These are phyloP conservation scores for Poecile montanus DNA, from an alignment of 2,797 vertebrate species.

Conservation along the genomic window DNA sequence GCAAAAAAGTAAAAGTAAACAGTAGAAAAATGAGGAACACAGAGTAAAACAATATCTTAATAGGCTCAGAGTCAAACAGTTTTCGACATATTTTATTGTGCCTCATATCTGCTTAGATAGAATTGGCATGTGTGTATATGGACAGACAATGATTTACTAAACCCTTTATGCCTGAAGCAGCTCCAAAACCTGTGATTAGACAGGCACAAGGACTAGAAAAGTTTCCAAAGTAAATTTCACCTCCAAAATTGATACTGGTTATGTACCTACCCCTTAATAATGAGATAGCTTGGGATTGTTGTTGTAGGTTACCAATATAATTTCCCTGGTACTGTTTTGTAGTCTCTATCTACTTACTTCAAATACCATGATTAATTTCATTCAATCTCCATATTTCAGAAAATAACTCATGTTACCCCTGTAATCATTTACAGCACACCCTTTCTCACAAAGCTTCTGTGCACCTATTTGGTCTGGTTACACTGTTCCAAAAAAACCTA, in stretches of 20 bases:
- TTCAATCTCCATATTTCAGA: neutral
- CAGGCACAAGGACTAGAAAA: neutral
- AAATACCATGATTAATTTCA: neutral
- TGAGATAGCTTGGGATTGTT: neutral
- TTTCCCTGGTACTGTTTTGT: neutral
- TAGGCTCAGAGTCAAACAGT: neutral
- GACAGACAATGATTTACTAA: slow-evolving; percentile 33
- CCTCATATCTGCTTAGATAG: slow-evolving; percentile 7
- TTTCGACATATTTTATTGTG: slow-evolving; percentile 40
- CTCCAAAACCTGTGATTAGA: slow-evolving; percentile 19
- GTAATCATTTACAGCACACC: neutral
- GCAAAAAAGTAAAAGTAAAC: neutral
- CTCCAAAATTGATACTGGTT: neutral
- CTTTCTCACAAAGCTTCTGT: neutral
- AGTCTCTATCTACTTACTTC: neutral
- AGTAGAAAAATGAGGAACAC: neutral
- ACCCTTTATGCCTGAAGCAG: slow-evolving; percentile 33
- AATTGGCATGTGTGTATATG: slow-evolving; percentile 22
- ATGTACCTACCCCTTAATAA: neutral
- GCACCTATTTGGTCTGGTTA: neutral
- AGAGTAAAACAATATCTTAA: neutral
- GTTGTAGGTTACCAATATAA: neutral
- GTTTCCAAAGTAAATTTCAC: slow-evolving; percentile 33
- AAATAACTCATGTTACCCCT: neutral
- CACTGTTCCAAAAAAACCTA: neutral